Evolutionary conservation across 2,113 vertebrate species (phyloP), one percentile per base, ranked within the genome.

Genomic region (Arenaria interpres): DNA sequence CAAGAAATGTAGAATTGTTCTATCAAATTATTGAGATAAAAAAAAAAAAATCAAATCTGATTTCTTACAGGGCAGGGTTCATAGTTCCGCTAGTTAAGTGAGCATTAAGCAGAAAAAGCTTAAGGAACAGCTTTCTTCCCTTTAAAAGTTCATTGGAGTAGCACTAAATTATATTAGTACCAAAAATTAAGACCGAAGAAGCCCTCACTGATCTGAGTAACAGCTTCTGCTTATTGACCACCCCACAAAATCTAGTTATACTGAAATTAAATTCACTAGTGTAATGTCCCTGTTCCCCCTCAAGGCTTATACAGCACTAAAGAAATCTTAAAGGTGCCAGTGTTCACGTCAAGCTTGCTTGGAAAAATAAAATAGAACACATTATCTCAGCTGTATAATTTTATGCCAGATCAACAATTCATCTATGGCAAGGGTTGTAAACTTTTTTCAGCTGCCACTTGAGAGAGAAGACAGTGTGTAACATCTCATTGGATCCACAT

Each of bases 151-250:
- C 67, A 83, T 35, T 94, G 51, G 32, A 72, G 4, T 74, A 89
- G 19, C 43, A 46, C 43, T 72, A 75, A 96, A 93, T 51, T 5
- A 89, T 93, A 81, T 95, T 43, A 78, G n/a, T 13, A 67, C 18
- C 28, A 90, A 85, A 85, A 96, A 90, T 43, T 30, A 64, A 57
- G 46, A 82, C n/a, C 2, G 2, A 73, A 59, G 64, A 50, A 74
- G 8, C 14, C 21, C n/a, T 93, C 43, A 9, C 45, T 69, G 35
- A 56, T 72, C 43, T 68, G n/a, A 69, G 41, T 53, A 93, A 69
- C 77, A 88, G 33, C 41, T 96, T 89, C 87, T 91, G 41, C 56
- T 83, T 90, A 86, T 73, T 95, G 89, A 80, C 59, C 82, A 83
- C 8, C 7, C 24, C n/a, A 80, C 28, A 93, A 88, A 93, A 93